Evolutionary conservation across 2,797 vertebrate species (phyloP), one percentile per base, ranked within the genome.

Genomic region (Picus viridis): DNA sequence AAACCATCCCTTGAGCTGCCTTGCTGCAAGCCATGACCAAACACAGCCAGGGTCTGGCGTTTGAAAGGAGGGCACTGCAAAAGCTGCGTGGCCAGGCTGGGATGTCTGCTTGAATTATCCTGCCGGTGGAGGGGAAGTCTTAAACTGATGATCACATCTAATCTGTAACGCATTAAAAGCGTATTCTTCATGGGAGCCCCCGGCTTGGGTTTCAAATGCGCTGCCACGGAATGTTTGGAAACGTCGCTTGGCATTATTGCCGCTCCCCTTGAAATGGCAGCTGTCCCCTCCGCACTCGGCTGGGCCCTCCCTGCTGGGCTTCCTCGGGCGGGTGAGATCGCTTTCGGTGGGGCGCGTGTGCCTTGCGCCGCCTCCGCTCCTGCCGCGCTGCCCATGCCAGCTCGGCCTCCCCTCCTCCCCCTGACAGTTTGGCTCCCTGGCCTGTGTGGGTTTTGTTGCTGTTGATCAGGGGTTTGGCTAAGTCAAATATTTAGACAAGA

Each of bases 151-250:
- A 96, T 96, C 96, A 90, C 91, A 95, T 95, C 80, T 97, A 96
- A 97, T 95, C 97, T 97, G 96, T 91, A 96, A 96, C 88, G 75
- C 96, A 97, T 97, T 97, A 97, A 96, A 96, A 96, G 86, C 93
- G 94, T 96, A 96, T 94, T 96, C 94, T 92, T 96, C 94, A 97
- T 95, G 96, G 96, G 91, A 87, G 91, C 88, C 96, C 92, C 96
- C 90, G 96, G 96, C 96, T 97, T 96, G 93, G 94, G 94, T 97
- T 97, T 97, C 97, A 97, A 96, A 97, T 97, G 95, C 95, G 93
- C 96, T 97, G 96, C 94, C 95, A 96, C 84, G 95, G 96, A 97
- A 97, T 96, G 96, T 94, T 97, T 97, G 94, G 82, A 96, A 96
- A 94, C 54, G 97, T 97, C 97, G 90, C 83, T 89, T 92, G 87